phyloP scores from a whole-genome alignment of 2,888 invertebrate genomes.

The Gnatocerus cornutus region DNA sequence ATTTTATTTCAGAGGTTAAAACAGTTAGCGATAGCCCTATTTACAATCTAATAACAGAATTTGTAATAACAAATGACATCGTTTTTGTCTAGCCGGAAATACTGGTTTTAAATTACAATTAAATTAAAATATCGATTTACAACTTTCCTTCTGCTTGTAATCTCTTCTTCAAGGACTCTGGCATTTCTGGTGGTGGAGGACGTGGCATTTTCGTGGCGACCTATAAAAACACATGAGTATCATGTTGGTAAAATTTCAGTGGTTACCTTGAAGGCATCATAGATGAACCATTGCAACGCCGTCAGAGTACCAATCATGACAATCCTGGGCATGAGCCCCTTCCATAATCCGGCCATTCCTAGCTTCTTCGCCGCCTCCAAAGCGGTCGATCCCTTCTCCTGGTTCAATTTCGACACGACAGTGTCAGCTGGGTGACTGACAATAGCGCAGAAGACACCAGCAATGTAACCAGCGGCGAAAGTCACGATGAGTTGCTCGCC shows the following conservation, averaged over 20 bases:
- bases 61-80: slow-evolving; percentile 52
- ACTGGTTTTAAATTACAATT: slow-evolving; percentile 52
- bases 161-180: slow-evolving; percentile 89
- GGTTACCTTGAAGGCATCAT: slow-evolving; percentile 84
- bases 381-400: slow-evolving; percentile 87
- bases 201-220: slow-evolving; percentile 88
- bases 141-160: slow-evolving; percentile 69
- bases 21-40: slow-evolving; percentile 50
- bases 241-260: no score
- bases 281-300: slow-evolving; percentile 98
- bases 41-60: slow-evolving; percentile 59
- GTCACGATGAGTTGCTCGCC: slow-evolving; percentile 96
- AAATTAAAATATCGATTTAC: slow-evolving; percentile 45
- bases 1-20: not conserved
- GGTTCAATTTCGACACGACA: slow-evolving; percentile 97
- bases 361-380: slow-evolving; percentile 83
- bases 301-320: slow-evolving; percentile 98
- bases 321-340: slow-evolving; percentile 93
- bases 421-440: slow-evolving; percentile 99
- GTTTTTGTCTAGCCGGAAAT: slow-evolving; percentile 51
- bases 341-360: slow-evolving; percentile 87
- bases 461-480: slow-evolving; percentile 97
- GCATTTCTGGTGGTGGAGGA: slow-evolving; percentile 97
- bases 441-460: slow-evolving; percentile 99
- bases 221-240: slow-evolving; percentile 62